These are phyloP conservation scores for Laterallus jamaicensis DNA, from an alignment of 2,113 vertebrate genomes.

Conservation along the genomic window DNA sequence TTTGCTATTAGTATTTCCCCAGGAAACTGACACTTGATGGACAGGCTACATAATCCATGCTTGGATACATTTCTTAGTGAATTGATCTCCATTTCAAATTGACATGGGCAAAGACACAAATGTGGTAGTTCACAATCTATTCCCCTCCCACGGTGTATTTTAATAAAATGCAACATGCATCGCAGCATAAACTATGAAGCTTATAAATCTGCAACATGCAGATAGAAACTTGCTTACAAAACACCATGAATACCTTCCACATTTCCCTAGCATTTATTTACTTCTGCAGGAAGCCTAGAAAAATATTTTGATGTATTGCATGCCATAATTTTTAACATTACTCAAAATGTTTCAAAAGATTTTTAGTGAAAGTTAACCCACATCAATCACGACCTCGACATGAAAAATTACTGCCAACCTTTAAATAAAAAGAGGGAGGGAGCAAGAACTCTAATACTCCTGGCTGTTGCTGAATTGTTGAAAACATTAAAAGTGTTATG, in stretches of 20 bases:
- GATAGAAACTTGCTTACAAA: conserved; percentile 56
- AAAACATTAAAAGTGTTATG: conserved; percentile 40
- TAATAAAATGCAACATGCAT: conserved; percentile 45
- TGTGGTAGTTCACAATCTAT: background rate
- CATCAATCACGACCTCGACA: conserved; percentile 67
- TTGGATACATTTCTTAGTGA: conserved; percentile 34
- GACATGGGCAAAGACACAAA: conserved; percentile 4
- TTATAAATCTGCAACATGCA: conserved; percentile 38
- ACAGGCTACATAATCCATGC: conserved; percentile 44
- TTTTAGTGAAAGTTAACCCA: conserved; percentile 67
- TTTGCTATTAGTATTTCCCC: conserved; percentile 53
- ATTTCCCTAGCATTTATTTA: conserved; percentile 60
- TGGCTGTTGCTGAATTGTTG: conserved; percentile 15
- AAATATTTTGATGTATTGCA: conserved; percentile 64
- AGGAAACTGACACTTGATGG: conserved; percentile 44
- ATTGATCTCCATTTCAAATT: conserved; percentile 58
- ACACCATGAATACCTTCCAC: conserved; percentile 5
- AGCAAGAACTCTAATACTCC: background rate
- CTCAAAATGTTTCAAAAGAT: conserved; percentile 64
- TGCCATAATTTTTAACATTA: conserved; percentile 60
- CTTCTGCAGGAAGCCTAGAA: conserved; percentile 58
- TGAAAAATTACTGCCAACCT: conserved; percentile 62
- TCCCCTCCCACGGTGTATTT: background rate
- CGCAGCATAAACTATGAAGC: background rate
- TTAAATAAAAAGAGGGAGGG: conserved; percentile 47